Conservation (phyloP, 2,888 invertebrate genomes). For the Drosophila siamana region DNA sequence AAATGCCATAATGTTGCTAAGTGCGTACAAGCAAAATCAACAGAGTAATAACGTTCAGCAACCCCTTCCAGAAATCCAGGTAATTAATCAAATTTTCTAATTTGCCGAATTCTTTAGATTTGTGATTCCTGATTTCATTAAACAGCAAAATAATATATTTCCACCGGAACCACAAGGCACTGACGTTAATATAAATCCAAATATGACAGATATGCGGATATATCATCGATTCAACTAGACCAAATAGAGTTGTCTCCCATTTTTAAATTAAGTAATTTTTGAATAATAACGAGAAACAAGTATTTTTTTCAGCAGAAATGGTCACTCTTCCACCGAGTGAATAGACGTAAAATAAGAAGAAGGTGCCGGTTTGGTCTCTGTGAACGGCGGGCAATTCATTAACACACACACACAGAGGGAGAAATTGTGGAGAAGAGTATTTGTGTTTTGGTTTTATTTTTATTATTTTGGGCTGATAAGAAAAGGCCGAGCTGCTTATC, state of each 20-base stretch:
- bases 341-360: conserved; percentile 16
- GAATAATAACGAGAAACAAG: background rate
- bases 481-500: conserved; percentile 67
- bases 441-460: conserved; percentile 44
- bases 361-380: conserved; percentile 1
- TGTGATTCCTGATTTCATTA: background rate
- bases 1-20: conserved; percentile 59
- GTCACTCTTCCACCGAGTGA: background rate
- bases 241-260: conserved; percentile 1
- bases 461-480: conserved; percentile 66
- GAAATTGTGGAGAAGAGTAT: conserved; percentile 26
- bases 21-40: conserved; percentile 67
- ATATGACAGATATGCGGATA: conserved; percentile 24
- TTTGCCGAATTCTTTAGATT: background rate
- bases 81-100: conserved; percentile 34
- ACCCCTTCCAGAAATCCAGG: conserved; percentile 75
- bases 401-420: conserved; percentile 2
- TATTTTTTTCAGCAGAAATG: conserved; percentile 26
- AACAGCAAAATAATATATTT: conserved; percentile 16
- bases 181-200: conserved; percentile 21
- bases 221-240: conserved; percentile 42
- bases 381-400: conserved; percentile 25
- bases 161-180: conserved; percentile 13
- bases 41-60: conserved; percentile 74
- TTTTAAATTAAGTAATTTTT: background rate